Evolutionary conservation across 2,113 vertebrate genomes (phyloP).

Genomic region (Micromys minutus): DNA sequence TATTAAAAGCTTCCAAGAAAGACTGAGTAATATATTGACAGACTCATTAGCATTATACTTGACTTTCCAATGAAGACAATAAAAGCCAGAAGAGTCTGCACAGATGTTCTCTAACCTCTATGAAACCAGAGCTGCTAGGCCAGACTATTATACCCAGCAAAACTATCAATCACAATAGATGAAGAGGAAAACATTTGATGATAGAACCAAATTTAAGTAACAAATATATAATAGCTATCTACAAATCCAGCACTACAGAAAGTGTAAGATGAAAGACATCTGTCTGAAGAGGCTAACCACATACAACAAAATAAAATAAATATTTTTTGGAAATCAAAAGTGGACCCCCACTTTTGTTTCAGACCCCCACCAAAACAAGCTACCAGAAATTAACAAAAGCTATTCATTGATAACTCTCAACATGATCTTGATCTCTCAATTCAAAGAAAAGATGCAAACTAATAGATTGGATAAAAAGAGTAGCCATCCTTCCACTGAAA

Average conservation of each 20-base stretch:
- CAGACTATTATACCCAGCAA: no score
- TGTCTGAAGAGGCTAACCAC: not conserved
- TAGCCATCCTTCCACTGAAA: not conserved
- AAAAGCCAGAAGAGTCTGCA: not conserved
- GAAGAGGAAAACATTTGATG: no score
- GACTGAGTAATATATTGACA: not conserved
- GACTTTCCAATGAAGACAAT: not conserved
- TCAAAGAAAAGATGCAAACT: not conserved
- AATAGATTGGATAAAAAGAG: not conserved
- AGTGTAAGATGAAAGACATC: not conserved
- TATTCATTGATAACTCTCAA: not conserved
- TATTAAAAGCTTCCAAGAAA: not conserved
- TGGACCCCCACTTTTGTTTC: no score
- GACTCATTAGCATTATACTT: not conserved
- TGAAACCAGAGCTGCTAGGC: no score
- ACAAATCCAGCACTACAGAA: not conserved
- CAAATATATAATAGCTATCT: no score
- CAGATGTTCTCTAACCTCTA: no score
- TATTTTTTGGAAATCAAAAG: not conserved
- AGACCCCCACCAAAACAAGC: not conserved
- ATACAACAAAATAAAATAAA: not conserved
- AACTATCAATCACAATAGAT: no score
- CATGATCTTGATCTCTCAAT: not conserved
- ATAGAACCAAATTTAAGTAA: no score
- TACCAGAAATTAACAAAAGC: not conserved